Base-by-base conservation (phyloP, 2,113 vertebrate genomes). In the Nestor notabilis region DNA sequence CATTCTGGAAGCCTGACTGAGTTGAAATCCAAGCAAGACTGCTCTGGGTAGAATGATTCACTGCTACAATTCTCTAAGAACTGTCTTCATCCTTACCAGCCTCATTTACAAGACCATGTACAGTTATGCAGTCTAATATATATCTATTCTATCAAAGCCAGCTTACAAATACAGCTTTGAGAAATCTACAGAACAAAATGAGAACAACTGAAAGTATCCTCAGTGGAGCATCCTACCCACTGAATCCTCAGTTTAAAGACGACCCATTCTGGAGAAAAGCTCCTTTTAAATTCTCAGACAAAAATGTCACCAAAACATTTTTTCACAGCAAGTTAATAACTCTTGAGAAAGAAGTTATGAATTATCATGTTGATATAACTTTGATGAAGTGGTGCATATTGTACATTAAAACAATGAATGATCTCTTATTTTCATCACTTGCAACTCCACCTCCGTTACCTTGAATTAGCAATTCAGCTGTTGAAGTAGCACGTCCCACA, bases 401-500 rank as follows among this genome's bases (percentile, higher is more conserved):
- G 29, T 33, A 68, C 18, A 13, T 41, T 63, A n/a, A 11, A 85
- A 72, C 49, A 61, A 81, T 14, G 12, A 71, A 61, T n/a, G 10
- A 4, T 27, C 17, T 91, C 53, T 77, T 58, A 50, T 66, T 80
- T 77, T 71, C n/a, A 85, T 44, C 33, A 25, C 21, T 83, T 82
- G 52, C 29, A 70, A 25, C 5, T 89, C 53, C 50, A 53, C 27
- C 43, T 55, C 33, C 3, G 5, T 96, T 95, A 99, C 99, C 99
- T 98, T 99, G 99, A 98, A 99, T 99, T 87, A 99, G 98, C 72
- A 99, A 98, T 95, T 99, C 99, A 11, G 99, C 99, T 71, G 99
- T 99, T 74, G 99, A 99, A 94, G 99, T 99, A 94, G 99, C 99
- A 83, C 99, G 99, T 97, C 99, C 99, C 75, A 99, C 98, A 46